Conservation (phyloP, 2,113 vertebrate species). For the Datnioides undecimradiatus region DNA sequence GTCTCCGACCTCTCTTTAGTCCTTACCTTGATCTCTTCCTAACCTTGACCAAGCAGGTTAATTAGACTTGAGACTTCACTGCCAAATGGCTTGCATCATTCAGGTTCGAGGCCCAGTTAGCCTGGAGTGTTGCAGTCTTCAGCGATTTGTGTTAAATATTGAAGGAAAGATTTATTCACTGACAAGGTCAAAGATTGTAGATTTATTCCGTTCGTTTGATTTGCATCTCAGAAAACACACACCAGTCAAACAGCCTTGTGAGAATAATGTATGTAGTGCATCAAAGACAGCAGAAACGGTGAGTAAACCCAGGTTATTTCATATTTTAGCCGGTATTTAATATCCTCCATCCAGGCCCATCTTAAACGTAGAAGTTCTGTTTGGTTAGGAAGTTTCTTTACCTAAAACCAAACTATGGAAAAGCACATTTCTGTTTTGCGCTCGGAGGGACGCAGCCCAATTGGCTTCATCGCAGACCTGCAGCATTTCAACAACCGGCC, state of each 20-base stretch:
- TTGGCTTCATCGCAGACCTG: too few relatives aligned
- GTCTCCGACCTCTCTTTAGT: too few relatives aligned
- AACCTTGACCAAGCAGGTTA: neutral
- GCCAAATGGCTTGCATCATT: too few relatives aligned
- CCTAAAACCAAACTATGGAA: neutral
- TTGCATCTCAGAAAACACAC: neutral
- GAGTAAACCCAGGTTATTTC: too few relatives aligned
- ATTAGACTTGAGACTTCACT: neutral
- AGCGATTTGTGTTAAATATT: too few relatives aligned
- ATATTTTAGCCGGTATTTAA: too few relatives aligned
- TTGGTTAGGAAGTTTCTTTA: conserved; percentile 9
- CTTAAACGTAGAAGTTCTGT: neutral
- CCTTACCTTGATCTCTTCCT: neutral
- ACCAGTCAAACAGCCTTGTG: neutral
- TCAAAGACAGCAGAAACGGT: neutral
- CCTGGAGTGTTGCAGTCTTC: too few relatives aligned
- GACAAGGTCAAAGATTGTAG: neutral
- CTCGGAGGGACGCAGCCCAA: too few relatives aligned
- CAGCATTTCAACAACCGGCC: too few relatives aligned
- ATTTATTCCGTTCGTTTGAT: neutral
- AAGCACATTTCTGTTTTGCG: conserved; percentile 17
- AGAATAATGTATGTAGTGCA: neutral
- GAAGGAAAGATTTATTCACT: too few relatives aligned
- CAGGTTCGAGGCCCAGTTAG: neutral
- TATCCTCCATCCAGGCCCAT: too few relatives aligned